Conservation (phyloP, 2,797 vertebrate species). For the Lepilemur septentrionalis region DNA sequence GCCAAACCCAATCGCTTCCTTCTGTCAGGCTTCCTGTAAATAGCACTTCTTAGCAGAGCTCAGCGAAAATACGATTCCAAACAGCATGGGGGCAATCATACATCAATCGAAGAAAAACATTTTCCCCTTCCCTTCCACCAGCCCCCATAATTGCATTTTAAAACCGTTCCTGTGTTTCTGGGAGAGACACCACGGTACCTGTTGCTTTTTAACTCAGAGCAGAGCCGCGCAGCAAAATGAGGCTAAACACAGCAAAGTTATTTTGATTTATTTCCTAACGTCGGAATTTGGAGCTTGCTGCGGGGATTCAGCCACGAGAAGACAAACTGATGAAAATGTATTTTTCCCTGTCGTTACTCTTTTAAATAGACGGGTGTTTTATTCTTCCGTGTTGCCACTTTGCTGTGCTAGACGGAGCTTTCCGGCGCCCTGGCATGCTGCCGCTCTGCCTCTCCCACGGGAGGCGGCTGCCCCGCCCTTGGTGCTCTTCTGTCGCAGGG, state of each 20-base stretch:
- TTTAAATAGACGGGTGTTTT: slow-evolving; percentile 69
- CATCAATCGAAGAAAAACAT: slow-evolving; percentile 76
- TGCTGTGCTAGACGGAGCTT: slow-evolving; percentile 67
- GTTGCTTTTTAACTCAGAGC: slow-evolving; percentile 73
- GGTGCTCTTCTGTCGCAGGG: rapidly evolving
- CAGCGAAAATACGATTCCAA: slow-evolving; percentile 72
- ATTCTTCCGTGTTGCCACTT: slow-evolving; percentile 69
- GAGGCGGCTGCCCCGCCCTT: not conserved
- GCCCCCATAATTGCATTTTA: slow-evolving; percentile 74
- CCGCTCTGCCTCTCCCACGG: not conserved
- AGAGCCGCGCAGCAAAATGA: slow-evolving; percentile 56
- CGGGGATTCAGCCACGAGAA: slow-evolving; percentile 65
- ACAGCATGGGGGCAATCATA: slow-evolving; percentile 69
- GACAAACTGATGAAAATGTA: slow-evolving; percentile 76
- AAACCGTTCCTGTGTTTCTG: slow-evolving; percentile 66
- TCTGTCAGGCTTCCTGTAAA: slow-evolving; percentile 75
- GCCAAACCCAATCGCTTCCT: slow-evolving; percentile 75
- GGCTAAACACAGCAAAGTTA: slow-evolving; percentile 75
- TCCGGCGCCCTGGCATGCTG: not conserved
- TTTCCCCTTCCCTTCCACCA: slow-evolving; percentile 71
- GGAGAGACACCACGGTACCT: slow-evolving; percentile 71
- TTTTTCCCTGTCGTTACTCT: slow-evolving; percentile 72
- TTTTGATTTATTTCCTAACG: slow-evolving; percentile 74
- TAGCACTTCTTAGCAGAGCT: slow-evolving; percentile 71
- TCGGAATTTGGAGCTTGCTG: slow-evolving; percentile 66